Conservation (phyloP, 30 jellyfish, hydroid and myxozoan genomes). For the Aurelia aurita region DNA sequence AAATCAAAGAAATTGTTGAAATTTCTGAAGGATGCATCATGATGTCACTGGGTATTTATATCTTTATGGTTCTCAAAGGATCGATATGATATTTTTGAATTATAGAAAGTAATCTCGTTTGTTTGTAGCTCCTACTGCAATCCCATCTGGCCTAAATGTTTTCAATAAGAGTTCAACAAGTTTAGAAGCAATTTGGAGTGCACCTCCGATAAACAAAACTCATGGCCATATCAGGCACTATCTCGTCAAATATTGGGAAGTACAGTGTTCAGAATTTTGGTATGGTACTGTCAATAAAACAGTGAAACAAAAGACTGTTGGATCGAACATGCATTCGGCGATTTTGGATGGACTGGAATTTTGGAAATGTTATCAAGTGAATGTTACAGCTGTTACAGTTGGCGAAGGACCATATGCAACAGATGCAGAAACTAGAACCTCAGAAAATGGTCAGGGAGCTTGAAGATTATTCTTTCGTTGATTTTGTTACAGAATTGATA, state of each 20-base stretch:
- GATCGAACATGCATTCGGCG: neutral
- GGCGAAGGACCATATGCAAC: neutral
- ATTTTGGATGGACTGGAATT: neutral
- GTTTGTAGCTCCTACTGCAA: constrained; percentile 36
- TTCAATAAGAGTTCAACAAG: constrained; percentile 8
- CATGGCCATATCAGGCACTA: constrained; percentile 17
- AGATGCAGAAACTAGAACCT: neutral
- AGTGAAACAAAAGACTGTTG: neutral
- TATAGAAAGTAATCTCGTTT: no score
- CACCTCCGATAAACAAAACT: neutral
- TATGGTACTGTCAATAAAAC: neutral
- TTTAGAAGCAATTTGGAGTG: neutral
- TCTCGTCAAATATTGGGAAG: neutral
- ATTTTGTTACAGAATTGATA: no score
- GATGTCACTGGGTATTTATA: no score
- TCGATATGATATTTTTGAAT: no score
- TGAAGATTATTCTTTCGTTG: no score
- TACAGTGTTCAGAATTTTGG: neutral
- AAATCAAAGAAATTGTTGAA: no score
- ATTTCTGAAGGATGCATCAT: no score
- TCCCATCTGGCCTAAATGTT: neutral
- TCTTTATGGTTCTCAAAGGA: no score
- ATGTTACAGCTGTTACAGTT: constrained; percentile 25
- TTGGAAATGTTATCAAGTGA: constrained; percentile 54
- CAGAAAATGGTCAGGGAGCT: constrained; percentile 10